Conservation (phyloP, 2,113 vertebrate genomes). For the Notothenia rossii region DNA sequence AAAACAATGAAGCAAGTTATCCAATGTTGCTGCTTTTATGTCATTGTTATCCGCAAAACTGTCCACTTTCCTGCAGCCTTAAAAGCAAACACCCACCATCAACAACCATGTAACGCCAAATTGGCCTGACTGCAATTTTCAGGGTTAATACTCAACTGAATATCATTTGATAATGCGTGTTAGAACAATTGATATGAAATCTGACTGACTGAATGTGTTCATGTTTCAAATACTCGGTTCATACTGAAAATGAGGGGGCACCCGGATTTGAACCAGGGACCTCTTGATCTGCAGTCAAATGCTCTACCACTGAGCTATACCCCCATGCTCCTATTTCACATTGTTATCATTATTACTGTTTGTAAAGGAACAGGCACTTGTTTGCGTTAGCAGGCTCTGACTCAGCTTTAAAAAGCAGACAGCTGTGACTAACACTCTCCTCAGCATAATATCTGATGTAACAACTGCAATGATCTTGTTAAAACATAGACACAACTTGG, state of each 20-base stretch:
- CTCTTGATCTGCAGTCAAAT: slow-evolving; percentile 96
- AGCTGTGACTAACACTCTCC: neutral
- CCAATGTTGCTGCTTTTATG: too few relatives aligned
- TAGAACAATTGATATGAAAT: too few relatives aligned
- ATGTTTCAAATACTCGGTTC: neutral
- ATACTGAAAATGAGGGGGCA: slow-evolving; percentile 82
- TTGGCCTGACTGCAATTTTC: too few relatives aligned
- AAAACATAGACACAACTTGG: slow-evolving; percentile 37
- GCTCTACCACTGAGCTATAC: slow-evolving; percentile 96
- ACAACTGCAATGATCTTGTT: slow-evolving; percentile 21
- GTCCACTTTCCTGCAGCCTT: too few relatives aligned
- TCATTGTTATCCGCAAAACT: too few relatives aligned
- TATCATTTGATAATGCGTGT: too few relatives aligned
- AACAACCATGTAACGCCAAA: too few relatives aligned
- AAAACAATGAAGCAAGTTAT: too few relatives aligned
- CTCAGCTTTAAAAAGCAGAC: neutral
- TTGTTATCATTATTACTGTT: neutral
- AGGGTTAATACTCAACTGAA: too few relatives aligned
- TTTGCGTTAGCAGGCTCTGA: too few relatives aligned
- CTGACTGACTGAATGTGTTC: too few relatives aligned
- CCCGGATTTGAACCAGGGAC: slow-evolving; percentile 92
- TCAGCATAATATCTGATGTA: slow-evolving; percentile 23
- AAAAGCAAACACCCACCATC: too few relatives aligned
- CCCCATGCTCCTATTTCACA: slow-evolving; percentile 28
- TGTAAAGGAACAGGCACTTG: neutral